Evolutionary conservation across 2,888 invertebrate species (phyloP).

Genomic region (Selenia dentaria): DNA sequence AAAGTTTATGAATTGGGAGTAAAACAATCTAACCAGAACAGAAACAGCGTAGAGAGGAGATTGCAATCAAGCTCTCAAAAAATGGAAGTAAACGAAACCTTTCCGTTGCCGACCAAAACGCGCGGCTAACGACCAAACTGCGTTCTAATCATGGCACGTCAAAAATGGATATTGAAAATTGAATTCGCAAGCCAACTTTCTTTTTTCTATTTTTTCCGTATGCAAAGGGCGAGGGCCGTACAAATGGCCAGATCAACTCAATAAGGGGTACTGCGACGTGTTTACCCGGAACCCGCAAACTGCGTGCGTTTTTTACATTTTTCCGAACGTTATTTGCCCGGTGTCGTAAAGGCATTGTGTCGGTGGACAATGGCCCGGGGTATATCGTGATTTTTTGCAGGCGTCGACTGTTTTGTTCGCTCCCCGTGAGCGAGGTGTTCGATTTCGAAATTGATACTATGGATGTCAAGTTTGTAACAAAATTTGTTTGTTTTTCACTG

Average conservation of each 20-base stretch:
- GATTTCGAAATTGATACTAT: conserved; percentile 53
- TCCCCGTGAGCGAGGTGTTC: conserved; percentile 41
- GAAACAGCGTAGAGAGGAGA: conserved; percentile 1
- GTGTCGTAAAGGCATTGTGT: conserved; percentile 82
- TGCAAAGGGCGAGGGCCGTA: conserved; percentile 73
- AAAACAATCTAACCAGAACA: conserved; percentile 2
- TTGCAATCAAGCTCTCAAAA: conserved; percentile 50
- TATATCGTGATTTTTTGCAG: conserved; percentile 57
- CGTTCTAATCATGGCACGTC: conserved; percentile 83
- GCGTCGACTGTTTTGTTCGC: conserved; percentile 47
- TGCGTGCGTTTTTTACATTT: conserved; percentile 75
- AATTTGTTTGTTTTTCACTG: conserved; percentile 21
- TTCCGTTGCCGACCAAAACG: conserved; percentile 43
- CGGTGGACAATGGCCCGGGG: conserved; percentile 69
- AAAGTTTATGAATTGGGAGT: too few species aligned
- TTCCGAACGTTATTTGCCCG: conserved; percentile 79
- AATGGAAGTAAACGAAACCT: conserved; percentile 55
- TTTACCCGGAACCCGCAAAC: conserved; percentile 82
- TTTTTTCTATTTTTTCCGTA: conserved; percentile 69
- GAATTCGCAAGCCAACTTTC: conserved; percentile 68
- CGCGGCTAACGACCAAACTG: conserved; percentile 78
- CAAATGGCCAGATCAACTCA: conserved; percentile 83
- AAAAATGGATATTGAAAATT: conserved; percentile 83
- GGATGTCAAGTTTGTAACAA: conserved; percentile 36
- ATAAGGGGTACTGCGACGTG: conserved; percentile 78